phyloP scores from a whole-genome alignment of 2,113 vertebrate species.

The Daboia siamensis region DNA sequence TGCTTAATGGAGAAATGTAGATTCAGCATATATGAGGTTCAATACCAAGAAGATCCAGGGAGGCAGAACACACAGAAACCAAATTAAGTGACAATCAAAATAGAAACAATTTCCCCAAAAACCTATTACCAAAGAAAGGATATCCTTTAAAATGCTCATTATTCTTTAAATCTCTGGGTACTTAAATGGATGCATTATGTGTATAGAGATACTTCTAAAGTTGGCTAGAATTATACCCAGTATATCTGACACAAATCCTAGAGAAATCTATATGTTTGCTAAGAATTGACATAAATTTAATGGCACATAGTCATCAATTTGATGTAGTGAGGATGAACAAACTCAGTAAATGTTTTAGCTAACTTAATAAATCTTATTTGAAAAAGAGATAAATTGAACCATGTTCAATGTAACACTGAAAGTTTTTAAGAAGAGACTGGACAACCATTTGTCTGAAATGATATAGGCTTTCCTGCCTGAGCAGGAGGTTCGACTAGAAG shows the following conservation, averaged over 20 bases:
- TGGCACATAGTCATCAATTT: background rate
- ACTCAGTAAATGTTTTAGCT: background rate
- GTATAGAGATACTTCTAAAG: background rate
- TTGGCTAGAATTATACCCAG: background rate
- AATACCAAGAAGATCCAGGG: background rate
- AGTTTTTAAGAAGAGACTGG: background rate
- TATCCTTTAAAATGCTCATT: background rate
- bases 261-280: background rate
- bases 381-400: background rate
- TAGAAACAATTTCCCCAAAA: background rate
- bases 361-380: slow-evolving; percentile 5
- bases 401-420: background rate
- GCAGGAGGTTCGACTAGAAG: no score
- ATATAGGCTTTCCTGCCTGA: no score
- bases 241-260: background rate
- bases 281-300: background rate
- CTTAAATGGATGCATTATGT: background rate
- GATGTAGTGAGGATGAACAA: background rate
- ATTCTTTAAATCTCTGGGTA: background rate
- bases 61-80: background rate
- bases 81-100: background rate
- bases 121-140: background rate
- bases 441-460: no score
- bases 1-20: background rate
- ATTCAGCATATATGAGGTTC: background rate